phyloP scores from a whole-genome alignment of 2,113 vertebrate species.

The Pungitius pungitius region DNA sequence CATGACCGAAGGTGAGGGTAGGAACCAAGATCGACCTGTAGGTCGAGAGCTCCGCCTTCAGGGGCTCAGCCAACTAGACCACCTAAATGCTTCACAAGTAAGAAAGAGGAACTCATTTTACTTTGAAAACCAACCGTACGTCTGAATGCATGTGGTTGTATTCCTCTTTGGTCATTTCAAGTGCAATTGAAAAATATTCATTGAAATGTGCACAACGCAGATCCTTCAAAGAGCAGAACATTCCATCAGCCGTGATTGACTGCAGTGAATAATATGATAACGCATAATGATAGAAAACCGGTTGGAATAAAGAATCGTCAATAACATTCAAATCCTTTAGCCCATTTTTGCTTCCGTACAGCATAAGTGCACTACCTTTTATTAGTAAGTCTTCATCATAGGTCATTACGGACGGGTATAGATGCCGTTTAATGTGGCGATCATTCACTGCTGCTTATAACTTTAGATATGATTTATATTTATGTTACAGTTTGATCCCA shows the following conservation, averaged over 20 bases:
- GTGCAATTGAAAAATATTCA: background rate
- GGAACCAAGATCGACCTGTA: too few species aligned
- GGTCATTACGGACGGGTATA: background rate
- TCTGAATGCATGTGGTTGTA: too few species aligned
- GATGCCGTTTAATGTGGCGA: background rate
- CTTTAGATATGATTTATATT: background rate
- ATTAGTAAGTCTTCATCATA: background rate
- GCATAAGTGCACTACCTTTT: background rate
- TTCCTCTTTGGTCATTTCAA: background rate
- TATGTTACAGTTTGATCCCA: slow-evolving; percentile 19
- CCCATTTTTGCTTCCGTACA: background rate
- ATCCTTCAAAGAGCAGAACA: background rate
- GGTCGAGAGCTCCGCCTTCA: too few species aligned
- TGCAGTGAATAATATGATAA: background rate
- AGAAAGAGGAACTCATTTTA: too few species aligned
- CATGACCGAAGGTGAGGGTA: too few species aligned
- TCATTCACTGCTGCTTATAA: background rate
- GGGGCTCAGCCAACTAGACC: too few species aligned
- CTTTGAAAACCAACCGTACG: too few species aligned
- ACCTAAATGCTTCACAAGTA: too few species aligned
- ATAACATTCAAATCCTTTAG: background rate
- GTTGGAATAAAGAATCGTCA: background rate
- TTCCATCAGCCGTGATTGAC: background rate
- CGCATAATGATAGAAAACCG: background rate
- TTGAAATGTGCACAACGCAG: background rate